phyloP scores from a whole-genome alignment of 2,113 vertebrate species.

The Strix aluco region DNA sequence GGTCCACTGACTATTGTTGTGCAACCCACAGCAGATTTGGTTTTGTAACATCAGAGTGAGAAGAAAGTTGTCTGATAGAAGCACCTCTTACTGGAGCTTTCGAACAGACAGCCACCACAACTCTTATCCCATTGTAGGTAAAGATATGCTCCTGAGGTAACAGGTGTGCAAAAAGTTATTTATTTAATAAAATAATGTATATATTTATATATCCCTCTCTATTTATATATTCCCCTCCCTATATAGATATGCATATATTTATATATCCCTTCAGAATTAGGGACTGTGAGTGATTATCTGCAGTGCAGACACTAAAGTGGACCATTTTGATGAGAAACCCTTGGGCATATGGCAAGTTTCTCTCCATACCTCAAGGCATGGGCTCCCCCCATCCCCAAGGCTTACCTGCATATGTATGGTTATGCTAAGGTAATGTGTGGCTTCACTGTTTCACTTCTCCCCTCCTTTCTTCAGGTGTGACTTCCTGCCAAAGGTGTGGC shows the following conservation, averaged over 20 bases:
- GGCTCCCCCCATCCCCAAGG: accelerated
- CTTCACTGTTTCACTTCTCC: neutral
- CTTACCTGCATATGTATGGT: accelerated
- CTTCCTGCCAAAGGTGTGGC: neutral
- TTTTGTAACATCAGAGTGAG: neutral
- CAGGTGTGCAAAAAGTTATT: neutral
- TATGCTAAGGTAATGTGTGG: neutral
- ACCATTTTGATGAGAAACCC: neutral
- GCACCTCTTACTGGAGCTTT: neutral
- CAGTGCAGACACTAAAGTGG: neutral
- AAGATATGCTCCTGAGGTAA: neutral
- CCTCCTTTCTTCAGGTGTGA: neutral
- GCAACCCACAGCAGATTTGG: neutral
- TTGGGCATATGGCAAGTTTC: neutral
- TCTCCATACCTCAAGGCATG: neutral
- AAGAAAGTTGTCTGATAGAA: neutral
- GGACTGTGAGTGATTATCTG: neutral
- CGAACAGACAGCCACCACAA: neutral
- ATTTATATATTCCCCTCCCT: neutral
- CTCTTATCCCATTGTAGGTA: neutral
- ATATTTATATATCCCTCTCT: neutral
- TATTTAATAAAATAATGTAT: neutral
- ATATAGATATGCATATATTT: neutral
- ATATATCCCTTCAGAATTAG: neutral
- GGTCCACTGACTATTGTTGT: neutral